Conservation (phyloP, 2,797 vertebrate species). For the Hydrocynus forskahlii region DNA sequence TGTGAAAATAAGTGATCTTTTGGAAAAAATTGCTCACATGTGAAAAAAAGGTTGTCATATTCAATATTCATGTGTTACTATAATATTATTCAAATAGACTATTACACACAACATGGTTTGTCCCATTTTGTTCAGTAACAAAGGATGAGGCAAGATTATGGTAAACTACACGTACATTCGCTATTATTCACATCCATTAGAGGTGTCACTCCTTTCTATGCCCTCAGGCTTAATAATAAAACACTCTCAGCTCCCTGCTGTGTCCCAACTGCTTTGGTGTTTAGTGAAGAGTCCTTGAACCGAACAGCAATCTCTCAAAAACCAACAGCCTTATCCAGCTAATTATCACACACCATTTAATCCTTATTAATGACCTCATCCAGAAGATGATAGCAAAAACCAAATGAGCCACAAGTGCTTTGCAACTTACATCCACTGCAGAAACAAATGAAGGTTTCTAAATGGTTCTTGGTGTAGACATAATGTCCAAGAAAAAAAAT, state of each 20-base stretch:
- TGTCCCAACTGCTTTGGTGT: neutral
- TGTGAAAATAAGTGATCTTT: too few relatives aligned
- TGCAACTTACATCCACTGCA: neutral
- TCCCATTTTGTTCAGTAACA: neutral
- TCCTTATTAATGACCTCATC: slow-evolving; percentile 56
- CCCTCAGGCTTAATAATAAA: neutral
- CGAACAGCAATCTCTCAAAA: slow-evolving; percentile 25
- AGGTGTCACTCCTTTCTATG: neutral
- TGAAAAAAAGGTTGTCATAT: too few relatives aligned
- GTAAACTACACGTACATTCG: neutral
- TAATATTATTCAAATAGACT: too few relatives aligned
- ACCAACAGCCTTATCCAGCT: slow-evolving; percentile 22
- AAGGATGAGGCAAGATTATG: neutral
- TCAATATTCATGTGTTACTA: too few relatives aligned
- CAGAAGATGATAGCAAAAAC: slow-evolving; percentile 53
- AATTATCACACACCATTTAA: slow-evolving; percentile 56
- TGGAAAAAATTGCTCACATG: too few relatives aligned
- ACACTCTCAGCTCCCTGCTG: neutral
- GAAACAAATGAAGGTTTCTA: neutral
- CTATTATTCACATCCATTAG: neutral
- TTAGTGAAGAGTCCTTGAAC: slow-evolving; percentile 18
- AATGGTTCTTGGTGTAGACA: too few relatives aligned
- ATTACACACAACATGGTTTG: neutral
- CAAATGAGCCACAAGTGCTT: slow-evolving; percentile 41
- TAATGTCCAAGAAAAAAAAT: too few relatives aligned